Conservation (phyloP, 2,888 invertebrate genomes). For the Hypena proboscidalis region DNA sequence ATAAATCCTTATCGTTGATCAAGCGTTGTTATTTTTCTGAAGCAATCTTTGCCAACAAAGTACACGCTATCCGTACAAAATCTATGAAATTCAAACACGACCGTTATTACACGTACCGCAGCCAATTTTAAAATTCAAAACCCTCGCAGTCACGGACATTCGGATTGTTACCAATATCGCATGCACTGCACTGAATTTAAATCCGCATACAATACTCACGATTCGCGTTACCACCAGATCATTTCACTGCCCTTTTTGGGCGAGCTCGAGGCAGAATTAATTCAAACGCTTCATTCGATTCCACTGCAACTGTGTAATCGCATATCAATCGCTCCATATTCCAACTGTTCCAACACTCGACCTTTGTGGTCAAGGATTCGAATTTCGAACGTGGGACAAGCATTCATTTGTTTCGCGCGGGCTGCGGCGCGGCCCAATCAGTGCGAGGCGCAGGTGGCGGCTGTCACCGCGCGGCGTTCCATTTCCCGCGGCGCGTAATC, state of each 20-base stretch:
- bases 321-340: conserved; percentile 70
- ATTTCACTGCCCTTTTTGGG: conserved; percentile 54
- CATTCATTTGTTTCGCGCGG: conserved; percentile 63
- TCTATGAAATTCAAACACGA: conserved; percentile 57
- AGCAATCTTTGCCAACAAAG: conserved; percentile 28
- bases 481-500: conserved; percentile 78
- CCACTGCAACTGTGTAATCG: conserved; percentile 53
- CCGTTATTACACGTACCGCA: conserved; percentile 45
- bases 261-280: conserved; percentile 58
- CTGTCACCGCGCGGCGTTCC: conserved; percentile 73
- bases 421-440: conserved; percentile 53
- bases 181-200: conserved; percentile 67
- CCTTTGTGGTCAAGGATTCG: conserved; percentile 63
- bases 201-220: conserved; percentile 55
- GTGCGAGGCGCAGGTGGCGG: conserved; percentile 66
- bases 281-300: conserved; percentile 58
- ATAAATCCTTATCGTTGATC: conserved; percentile 22
- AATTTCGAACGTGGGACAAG: conserved; percentile 54
- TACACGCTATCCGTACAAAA: conserved; percentile 42
- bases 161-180: conserved; percentile 72
- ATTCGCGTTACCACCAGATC: conserved; percentile 43
- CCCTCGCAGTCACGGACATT: conserved; percentile 58
- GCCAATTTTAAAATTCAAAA: conserved; percentile 71
- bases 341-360: conserved; percentile 51
- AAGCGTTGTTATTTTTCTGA: conserved; percentile 18